Evolutionary conservation across 2,797 vertebrate genomes (phyloP).

Genomic region (Danionella dracula): DNA sequence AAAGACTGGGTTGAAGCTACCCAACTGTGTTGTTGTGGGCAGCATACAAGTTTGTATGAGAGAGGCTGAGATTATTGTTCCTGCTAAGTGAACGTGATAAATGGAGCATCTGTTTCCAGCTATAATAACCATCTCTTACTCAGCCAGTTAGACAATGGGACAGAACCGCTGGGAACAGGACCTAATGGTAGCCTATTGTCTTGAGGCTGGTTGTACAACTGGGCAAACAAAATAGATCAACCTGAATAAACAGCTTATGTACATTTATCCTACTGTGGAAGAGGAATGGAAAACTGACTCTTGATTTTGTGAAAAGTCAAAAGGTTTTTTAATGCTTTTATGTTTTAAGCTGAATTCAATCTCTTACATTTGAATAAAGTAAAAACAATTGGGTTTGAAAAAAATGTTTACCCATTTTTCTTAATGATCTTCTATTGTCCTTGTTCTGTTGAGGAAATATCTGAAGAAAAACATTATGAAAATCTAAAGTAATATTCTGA

Average conservation of each 20-base stretch:
- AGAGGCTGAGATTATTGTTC: background rate
- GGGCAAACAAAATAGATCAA: constrained; percentile 20
- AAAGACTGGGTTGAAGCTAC: background rate
- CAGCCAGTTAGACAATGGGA: constrained; percentile 56
- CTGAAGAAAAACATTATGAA: too few species aligned
- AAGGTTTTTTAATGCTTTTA: too few species aligned
- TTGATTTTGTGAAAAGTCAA: background rate
- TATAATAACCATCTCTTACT: constrained; percentile 46
- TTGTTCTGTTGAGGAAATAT: too few species aligned
- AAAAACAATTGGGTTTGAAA: too few species aligned
- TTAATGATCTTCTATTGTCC: too few species aligned
- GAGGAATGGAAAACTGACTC: background rate
- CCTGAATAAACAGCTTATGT: constrained; percentile 12
- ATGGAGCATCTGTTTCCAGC: constrained; percentile 45
- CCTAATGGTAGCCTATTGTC: constrained; percentile 27
- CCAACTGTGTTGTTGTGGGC: background rate
- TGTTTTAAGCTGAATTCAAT: too few species aligned
- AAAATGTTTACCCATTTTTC: too few species aligned
- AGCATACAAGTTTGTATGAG: background rate
- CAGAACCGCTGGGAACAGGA: constrained; percentile 40
- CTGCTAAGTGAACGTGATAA: constrained; percentile 44
- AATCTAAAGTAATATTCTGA: too few species aligned
- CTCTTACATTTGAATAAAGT: too few species aligned
- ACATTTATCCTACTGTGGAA: background rate
- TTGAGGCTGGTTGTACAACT: constrained; percentile 33